Conservation (phyloP, 2,797 vertebrate species). For the Cephalopachus bancanus region DNA sequence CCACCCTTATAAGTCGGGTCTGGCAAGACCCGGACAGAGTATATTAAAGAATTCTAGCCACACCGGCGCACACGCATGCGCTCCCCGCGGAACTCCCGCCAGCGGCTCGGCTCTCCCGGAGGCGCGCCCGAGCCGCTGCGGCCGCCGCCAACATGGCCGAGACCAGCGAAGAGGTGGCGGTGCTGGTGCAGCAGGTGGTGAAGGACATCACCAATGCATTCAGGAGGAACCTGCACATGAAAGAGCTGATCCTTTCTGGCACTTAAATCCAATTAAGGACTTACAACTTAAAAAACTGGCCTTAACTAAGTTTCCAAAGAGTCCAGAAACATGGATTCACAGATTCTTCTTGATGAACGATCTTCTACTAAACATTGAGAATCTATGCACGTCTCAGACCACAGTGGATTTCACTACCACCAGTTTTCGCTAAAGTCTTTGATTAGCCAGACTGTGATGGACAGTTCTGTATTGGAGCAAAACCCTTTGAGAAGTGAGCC, state of each 20-base stretch:
- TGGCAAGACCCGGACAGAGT: no score
- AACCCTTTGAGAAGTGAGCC: constrained; percentile 81
- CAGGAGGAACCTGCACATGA: constrained; percentile 97
- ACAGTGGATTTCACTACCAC: constrained; percentile 99
- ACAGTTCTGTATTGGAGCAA: constrained; percentile 76
- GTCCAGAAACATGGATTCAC: constrained; percentile 99
- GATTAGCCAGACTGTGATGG: constrained; percentile 85
- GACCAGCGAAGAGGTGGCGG: constrained; percentile 95
- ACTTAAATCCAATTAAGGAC: constrained; percentile 96
- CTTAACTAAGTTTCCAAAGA: constrained; percentile 98
- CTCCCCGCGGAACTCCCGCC: constrained; percentile 58
- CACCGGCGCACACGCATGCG: constrained; percentile 74
- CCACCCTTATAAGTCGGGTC: no score
- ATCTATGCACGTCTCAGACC: constrained; percentile 97
- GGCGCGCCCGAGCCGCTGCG: constrained; percentile 65
- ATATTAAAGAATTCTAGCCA: no score
- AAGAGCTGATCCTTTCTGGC: constrained; percentile 95
- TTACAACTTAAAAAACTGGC: constrained; percentile 97
- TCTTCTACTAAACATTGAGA: constrained; percentile 96
- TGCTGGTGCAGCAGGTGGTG: constrained; percentile 97
- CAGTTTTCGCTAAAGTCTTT: constrained; percentile 97
- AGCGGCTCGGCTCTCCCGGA: constrained; percentile 38
- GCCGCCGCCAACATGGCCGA: constrained; percentile 93
- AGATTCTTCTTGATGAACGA: constrained; percentile 96
- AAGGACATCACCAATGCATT: constrained; percentile 97